phyloP scores from a whole-genome alignment of 2,797 vertebrate genomes.

The Enteromius trimaculatus region DNA sequence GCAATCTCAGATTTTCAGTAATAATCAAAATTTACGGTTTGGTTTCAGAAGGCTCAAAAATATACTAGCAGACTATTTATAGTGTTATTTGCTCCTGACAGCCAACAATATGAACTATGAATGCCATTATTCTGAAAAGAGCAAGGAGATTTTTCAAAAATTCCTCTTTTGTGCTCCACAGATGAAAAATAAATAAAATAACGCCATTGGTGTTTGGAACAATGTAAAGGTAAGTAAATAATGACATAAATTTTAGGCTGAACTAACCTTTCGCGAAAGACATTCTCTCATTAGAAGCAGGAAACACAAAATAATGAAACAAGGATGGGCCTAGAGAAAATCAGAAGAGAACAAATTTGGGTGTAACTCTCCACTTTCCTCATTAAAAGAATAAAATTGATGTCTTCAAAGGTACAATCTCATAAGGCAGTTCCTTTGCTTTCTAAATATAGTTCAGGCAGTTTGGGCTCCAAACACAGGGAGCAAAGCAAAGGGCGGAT shows the following conservation, averaged over 20 bases:
- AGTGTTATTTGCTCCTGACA: conserved; percentile 8
- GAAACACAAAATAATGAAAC: conserved; percentile 67
- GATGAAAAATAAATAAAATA: neutral
- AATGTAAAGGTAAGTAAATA: conserved; percentile 1
- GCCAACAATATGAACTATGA: neutral
- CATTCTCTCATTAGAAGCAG: conserved; percentile 72
- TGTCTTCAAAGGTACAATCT: conserved; percentile 63
- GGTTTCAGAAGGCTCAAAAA: neutral
- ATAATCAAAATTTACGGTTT: neutral
- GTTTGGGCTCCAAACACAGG: conserved; percentile 13
- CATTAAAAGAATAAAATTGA: conserved; percentile 71
- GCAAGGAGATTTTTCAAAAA: neutral
- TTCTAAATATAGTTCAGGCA: neutral
- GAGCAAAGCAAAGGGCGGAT: neutral
- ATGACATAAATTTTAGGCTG: neutral
- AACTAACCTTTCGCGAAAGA: conserved; percentile 6
- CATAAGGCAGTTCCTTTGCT: conserved; percentile 58
- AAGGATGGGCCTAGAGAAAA: conserved; percentile 58
- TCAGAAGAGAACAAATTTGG: conserved; percentile 66
- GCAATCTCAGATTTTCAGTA: neutral
- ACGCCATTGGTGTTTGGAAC: neutral
- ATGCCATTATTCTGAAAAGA: conserved; percentile 3
- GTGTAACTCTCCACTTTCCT: conserved; percentile 63
- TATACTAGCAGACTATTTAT: neutral
- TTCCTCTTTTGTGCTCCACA: neutral